Evolutionary conservation across 2,797 vertebrate genomes (phyloP), one percentile per base, ranked within the genome.

Genomic region (Bucorvus abyssinicus): DNA sequence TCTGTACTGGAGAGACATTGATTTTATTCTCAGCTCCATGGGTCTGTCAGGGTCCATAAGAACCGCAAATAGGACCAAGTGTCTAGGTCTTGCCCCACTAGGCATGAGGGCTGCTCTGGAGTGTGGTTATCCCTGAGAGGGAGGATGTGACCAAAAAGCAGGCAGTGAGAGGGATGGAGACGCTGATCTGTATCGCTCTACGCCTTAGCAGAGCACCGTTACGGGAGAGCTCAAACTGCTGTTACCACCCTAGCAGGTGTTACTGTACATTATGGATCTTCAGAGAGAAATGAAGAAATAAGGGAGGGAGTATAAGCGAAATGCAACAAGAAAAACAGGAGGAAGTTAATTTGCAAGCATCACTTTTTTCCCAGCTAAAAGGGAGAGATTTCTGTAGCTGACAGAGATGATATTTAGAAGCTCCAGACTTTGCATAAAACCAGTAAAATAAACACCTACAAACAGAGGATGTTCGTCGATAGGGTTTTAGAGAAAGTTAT

Each of bases 1-100:
- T 95, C 95, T 97, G 92, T 83, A 93, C 79, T 42, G 47, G 95
- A 94, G 83, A 94, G 89, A 89, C 83, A 89, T n/a, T 84, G 81
- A 84, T 93, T 94, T 94, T 96, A 89, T 95, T 95, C 84, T 94
- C 45, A 36, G 84, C 77, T 82, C 73, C n/a, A 3, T 3, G 59
- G 57, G 32, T 73, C 68, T 92, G 69, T 32, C 65, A 89, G 87
- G 75, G 77, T 95, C 82, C 79, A 42, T 77, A 81, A 78, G 20
- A 81, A 69, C 34, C 77, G 45, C 21, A 73, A 60, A 90, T 34
- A 86, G 11, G 45, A 82, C 53, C 30, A 65, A 50, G 34, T 45
- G 85, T 79, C 84, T 57, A 78, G 42, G 32, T 87, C 76, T 96
- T 92, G 60, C 82, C 74, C 60, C 34, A 24, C 60, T 90, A 60